Percentiles rank a stretch among this genome's conserved stretches.
Evolutionary conservation across 2,888 invertebrate species (phyloP).

Genomic region (Xylocampa areola): DNA sequence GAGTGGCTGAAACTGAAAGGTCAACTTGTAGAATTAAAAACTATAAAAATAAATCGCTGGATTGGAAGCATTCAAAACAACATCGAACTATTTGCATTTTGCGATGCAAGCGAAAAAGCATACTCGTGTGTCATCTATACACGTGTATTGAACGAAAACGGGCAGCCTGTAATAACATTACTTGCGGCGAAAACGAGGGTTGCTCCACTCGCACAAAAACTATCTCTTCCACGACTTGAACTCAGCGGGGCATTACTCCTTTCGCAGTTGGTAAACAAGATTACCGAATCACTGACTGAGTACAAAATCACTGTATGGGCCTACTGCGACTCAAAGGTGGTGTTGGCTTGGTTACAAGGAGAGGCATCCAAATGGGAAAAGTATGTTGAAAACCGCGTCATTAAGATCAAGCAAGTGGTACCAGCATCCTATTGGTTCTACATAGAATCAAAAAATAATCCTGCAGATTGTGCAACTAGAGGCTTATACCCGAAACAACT

Average conservation of each 20-base stretch:
- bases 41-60: slow-evolving; percentile 20
- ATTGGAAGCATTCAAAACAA: slow-evolving; percentile 13
- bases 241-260: slow-evolving; percentile 40
- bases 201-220: slow-evolving; percentile 35
- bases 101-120: slow-evolving; percentile 49
- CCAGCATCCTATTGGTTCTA: slow-evolving; percentile 31
- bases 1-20: slow-evolving; percentile 8
- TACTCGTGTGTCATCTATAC: slow-evolving; percentile 42
- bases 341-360: slow-evolving; percentile 37
- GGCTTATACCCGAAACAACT: slow-evolving; percentile 43
- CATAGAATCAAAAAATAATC: slow-evolving; percentile 46
- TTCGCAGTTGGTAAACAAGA: slow-evolving; percentile 29
- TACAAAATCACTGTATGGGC: slow-evolving; percentile 13
- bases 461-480: slow-evolving; percentile 59
- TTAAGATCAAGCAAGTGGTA: slow-evolving; percentile 31
- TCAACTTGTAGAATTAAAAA: slow-evolving; percentile 1
- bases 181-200: slow-evolving; percentile 47
- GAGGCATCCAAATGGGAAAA: slow-evolving; percentile 21
- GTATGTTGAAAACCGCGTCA: slow-evolving; percentile 37
- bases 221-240: slow-evolving; percentile 44
- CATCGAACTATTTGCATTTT: slow-evolving; percentile 45
- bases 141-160: slow-evolving; percentile 11
- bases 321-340: slow-evolving; percentile 45
- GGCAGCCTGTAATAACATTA: slow-evolving; percentile 5
- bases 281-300: background rate